Percentiles rank a stretch among this genome's conserved stretches.
phyloP scores from a whole-genome alignment of 2,797 vertebrate genomes.

The Takifugu ocellatus region DNA sequence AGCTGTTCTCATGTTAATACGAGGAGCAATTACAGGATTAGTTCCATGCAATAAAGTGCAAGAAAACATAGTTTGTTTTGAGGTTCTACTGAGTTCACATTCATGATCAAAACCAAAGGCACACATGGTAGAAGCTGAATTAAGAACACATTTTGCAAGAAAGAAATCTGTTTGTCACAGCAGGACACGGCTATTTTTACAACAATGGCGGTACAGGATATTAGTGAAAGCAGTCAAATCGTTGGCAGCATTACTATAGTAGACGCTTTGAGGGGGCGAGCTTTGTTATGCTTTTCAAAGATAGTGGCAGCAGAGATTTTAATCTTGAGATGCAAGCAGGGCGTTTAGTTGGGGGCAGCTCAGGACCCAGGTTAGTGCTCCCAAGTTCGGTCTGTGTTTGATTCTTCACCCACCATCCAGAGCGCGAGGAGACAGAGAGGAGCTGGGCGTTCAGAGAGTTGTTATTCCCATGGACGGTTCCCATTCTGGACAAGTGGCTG shows the following conservation, averaged over 20 bases:
- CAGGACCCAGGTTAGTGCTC: slow-evolving; percentile 26
- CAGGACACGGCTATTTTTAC: neutral
- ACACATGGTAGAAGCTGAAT: slow-evolving; percentile 39
- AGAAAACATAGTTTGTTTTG: slow-evolving; percentile 5
- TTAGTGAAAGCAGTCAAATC: slow-evolving; percentile 74
- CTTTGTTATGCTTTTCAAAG: slow-evolving; percentile 28
- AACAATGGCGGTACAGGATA: slow-evolving; percentile 24
- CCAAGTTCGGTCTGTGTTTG: slow-evolving; percentile 10
- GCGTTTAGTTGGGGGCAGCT: slow-evolving; percentile 29
- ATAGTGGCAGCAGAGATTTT: slow-evolving; percentile 51
- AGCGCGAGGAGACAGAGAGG: slow-evolving; percentile 62
- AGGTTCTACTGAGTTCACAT: neutral
- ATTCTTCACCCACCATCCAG: slow-evolving; percentile 79
- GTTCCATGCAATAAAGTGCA: slow-evolving; percentile 49
- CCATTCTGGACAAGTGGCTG: slow-evolving; percentile 82
- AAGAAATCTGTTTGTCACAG: slow-evolving; percentile 1
- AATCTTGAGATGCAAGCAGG: slow-evolving; percentile 48
- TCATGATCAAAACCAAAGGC: slow-evolving; percentile 15
- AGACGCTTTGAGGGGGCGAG: slow-evolving; percentile 24
- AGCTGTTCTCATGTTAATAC: slow-evolving; percentile 29
- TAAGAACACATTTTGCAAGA: slow-evolving; percentile 9
- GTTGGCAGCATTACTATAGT: slow-evolving; percentile 13
- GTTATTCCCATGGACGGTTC: slow-evolving; percentile 84
- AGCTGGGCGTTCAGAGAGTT: slow-evolving; percentile 73
- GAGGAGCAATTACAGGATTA: slow-evolving; percentile 20